Evolutionary conservation across 1,140 invertebrate species (phyloP).

Genomic region (Phthorimaea operculella): DNA sequence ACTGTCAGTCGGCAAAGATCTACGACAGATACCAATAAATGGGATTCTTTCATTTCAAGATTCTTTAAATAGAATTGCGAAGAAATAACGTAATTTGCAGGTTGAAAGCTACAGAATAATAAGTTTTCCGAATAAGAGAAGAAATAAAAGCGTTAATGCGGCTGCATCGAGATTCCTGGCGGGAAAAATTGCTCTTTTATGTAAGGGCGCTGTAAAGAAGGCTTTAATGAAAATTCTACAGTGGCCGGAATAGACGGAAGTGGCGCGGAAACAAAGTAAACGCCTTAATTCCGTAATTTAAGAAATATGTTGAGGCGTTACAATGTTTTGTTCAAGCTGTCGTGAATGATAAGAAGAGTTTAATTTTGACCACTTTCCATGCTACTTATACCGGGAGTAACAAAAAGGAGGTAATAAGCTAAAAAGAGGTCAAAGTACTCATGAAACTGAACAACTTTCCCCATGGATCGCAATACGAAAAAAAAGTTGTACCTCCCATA

Average conservation of each 20-base stretch:
- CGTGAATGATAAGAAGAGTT: too few species aligned
- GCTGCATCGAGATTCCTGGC: slow-evolving; percentile 62
- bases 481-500: too few species aligned
- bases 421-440: too few species aligned
- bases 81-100: slow-evolving; percentile 57
- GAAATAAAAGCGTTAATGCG: slow-evolving; percentile 64
- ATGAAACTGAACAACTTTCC: too few species aligned
- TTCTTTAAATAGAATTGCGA: slow-evolving; percentile 39
- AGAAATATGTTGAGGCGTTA: slow-evolving; percentile 23
- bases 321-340: not conserved
- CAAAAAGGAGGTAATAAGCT: too few species aligned
- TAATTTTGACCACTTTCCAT: too few species aligned
- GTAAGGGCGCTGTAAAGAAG: slow-evolving; percentile 54
- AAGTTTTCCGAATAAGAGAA: slow-evolving; percentile 62
- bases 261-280: slow-evolving; percentile 28
- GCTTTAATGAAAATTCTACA: slow-evolving; percentile 61
- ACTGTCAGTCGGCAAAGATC: not conserved
- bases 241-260: slow-evolving; percentile 35
- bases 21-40: slow-evolving; percentile 1
- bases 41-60: not conserved
- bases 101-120: slow-evolving; percentile 61
- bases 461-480: too few species aligned
- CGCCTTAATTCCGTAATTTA: slow-evolving; percentile 29
- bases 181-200: slow-evolving; percentile 65
- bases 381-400: too few species aligned